phyloP scores from a whole-genome alignment of 2,888 invertebrate genomes.

The Drosophila crucigera region DNA sequence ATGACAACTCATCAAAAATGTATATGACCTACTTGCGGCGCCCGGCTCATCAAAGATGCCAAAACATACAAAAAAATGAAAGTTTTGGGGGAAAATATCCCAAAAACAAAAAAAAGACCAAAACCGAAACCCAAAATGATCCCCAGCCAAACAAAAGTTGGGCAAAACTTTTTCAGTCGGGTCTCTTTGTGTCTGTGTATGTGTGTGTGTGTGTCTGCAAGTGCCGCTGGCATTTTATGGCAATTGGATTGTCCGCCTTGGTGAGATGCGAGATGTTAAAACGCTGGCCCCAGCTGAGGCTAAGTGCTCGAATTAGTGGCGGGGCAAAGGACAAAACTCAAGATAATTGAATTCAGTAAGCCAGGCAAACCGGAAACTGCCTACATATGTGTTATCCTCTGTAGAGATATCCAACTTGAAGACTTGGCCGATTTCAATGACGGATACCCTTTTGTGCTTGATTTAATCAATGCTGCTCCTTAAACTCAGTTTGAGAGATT shows the following conservation, averaged over 20 bases:
- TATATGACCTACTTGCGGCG: slow-evolving; percentile 81
- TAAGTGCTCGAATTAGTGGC: slow-evolving; percentile 69
- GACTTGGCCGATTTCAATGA: not conserved
- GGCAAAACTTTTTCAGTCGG: slow-evolving; percentile 49
- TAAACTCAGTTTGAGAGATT: not conserved
- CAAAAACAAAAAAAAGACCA: slow-evolving; percentile 22
- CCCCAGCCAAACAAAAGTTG: slow-evolving; percentile 51
- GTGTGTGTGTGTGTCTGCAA: slow-evolving; percentile 38
- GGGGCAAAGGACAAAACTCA: slow-evolving; percentile 34
- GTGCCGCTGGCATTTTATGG: slow-evolving; percentile 68
- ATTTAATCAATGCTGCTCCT: not conserved
- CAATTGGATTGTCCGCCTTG: slow-evolving; percentile 54
- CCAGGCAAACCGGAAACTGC: slow-evolving; percentile 2
- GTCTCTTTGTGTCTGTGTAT: not conserved
- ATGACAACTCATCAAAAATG: slow-evolving; percentile 83
- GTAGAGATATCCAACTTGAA: not conserved
- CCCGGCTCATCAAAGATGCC: slow-evolving; percentile 55
- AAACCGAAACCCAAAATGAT: slow-evolving; percentile 51
- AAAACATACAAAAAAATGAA: slow-evolving; percentile 29
- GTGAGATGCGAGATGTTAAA: slow-evolving; percentile 28
- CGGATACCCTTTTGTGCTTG: not conserved
- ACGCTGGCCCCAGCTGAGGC: slow-evolving; percentile 55
- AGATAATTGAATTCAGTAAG: slow-evolving; percentile 50
- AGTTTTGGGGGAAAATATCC: slow-evolving; percentile 20
- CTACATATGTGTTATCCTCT: slow-evolving; percentile 5